Conservation (phyloP, 2,888 invertebrate species). For the Beris chalybata region DNA sequence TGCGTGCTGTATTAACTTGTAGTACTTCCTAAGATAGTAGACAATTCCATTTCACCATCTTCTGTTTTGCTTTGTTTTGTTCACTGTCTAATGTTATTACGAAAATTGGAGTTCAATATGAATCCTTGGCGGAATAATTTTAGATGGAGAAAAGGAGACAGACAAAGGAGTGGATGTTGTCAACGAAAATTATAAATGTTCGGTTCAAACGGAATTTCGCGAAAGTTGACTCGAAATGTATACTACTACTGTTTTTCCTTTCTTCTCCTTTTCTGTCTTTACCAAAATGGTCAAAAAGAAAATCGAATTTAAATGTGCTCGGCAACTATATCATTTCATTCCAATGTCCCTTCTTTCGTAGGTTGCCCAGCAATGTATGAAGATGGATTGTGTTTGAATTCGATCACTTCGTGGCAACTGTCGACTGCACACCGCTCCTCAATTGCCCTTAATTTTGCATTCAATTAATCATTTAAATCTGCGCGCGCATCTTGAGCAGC, state of each 20-base stretch:
- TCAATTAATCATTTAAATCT: too few relatives aligned
- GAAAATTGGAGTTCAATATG: background rate
- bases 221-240: background rate
- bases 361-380: slow-evolving; percentile 12
- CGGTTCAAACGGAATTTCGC: background rate
- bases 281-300: background rate
- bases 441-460: too few relatives aligned
- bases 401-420: slow-evolving; percentile 10
- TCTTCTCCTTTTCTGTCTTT: background rate
- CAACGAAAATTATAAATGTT: background rate
- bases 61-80: background rate
- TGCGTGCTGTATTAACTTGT: slow-evolving; percentile 81
- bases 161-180: too few relatives aligned
- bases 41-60: slow-evolving; percentile 18
- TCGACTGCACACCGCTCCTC: too few relatives aligned
- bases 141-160: background rate
- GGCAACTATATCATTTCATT: slow-evolving; percentile 33
- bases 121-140: background rate
- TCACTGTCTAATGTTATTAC: background rate
- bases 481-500: too few relatives aligned
- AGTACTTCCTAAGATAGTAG: slow-evolving; percentile 39
- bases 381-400: too few relatives aligned
- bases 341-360: slow-evolving; percentile 24
- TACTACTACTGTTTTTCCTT: background rate
- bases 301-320: slow-evolving; percentile 5